These are phyloP conservation scores for Eremophila alpestris DNA, from an alignment of 2,797 vertebrate genomes.

Conservation along the genomic window DNA sequence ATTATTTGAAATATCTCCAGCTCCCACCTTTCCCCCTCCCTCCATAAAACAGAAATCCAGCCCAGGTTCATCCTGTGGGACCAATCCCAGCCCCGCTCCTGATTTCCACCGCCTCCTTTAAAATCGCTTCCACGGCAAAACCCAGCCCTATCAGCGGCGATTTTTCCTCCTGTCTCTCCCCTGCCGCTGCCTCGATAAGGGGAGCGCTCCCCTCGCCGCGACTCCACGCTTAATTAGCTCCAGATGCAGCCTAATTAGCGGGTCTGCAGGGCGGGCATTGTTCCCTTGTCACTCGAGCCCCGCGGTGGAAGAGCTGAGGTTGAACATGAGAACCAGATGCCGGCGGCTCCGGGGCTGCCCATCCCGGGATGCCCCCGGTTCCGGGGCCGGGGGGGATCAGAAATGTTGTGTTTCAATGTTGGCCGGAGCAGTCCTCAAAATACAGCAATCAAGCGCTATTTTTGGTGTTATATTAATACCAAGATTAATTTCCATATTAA, in stretches of 20 bases:
- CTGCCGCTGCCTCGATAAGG: slow-evolving; percentile 78
- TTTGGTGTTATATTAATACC: too few species aligned
- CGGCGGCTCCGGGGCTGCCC: not conserved
- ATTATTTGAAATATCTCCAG: not conserved
- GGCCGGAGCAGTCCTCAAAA: slow-evolving; percentile 63
- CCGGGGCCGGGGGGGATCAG: slow-evolving; percentile 62
- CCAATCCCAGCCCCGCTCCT: not conserved
- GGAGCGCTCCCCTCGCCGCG: slow-evolving; percentile 79
- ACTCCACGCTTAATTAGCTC: slow-evolving; percentile 89
- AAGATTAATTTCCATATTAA: too few species aligned
- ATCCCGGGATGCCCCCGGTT: slow-evolving; percentile 48
- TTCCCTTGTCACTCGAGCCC: slow-evolving; percentile 63
- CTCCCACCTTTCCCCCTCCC: not conserved
- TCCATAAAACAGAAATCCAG: not conserved
- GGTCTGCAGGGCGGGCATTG: slow-evolving; percentile 64
- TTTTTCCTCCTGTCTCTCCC: slow-evolving; percentile 74
- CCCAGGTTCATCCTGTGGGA: not conserved
- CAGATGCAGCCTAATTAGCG: slow-evolving; percentile 92
- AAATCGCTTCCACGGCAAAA: not conserved
- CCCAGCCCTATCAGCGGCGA: slow-evolving; percentile 44
- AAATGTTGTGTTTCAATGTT: slow-evolving; percentile 72
- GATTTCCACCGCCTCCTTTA: not conserved
- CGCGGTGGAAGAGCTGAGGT: slow-evolving; percentile 4
- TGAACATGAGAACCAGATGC: slow-evolving; percentile 64
- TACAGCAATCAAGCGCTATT: too few species aligned